Percentiles rank a stretch among this genome's conserved stretches.
Conservation (phyloP, 2,888 invertebrate genomes). For the Nasonia oneida region DNA sequence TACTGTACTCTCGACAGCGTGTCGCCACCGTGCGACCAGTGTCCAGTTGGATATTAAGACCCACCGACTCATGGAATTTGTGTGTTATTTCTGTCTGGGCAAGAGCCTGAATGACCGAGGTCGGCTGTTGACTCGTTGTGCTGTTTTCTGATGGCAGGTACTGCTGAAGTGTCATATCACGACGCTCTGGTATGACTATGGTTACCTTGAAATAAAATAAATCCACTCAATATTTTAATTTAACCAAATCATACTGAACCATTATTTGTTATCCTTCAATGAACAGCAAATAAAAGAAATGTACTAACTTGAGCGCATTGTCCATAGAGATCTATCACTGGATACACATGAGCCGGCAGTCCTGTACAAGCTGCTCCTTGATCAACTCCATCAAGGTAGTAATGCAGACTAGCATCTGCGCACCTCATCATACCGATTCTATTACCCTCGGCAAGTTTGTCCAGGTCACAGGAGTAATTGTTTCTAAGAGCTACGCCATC, state of each 20-base stretch:
- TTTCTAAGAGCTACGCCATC: slow-evolving; percentile 92
- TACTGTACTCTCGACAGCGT: slow-evolving; percentile 82
- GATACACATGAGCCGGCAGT: slow-evolving; percentile 90
- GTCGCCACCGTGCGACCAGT: slow-evolving; percentile 85
- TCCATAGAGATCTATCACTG: slow-evolving; percentile 96
- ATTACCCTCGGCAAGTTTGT: slow-evolving; percentile 88
- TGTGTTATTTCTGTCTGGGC: slow-evolving; percentile 78
- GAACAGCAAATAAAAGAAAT: not conserved
- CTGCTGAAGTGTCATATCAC: slow-evolving; percentile 75
- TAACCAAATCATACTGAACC: not conserved
- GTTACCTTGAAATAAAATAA: slow-evolving; percentile 71
- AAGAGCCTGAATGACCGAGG: slow-evolving; percentile 81
- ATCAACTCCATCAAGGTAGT: slow-evolving; percentile 92
- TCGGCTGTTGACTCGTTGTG: slow-evolving; percentile 80
- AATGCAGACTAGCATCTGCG: slow-evolving; percentile 90
- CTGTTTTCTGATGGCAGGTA: slow-evolving; percentile 80
- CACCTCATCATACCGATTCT: slow-evolving; percentile 94
- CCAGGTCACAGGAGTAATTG: slow-evolving; percentile 92
- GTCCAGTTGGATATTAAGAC: slow-evolving; percentile 86
- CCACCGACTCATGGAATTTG: slow-evolving; percentile 82
- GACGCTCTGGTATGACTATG: slow-evolving; percentile 76
- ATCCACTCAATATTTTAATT: not conserved
- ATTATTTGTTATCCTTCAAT: slow-evolving; percentile 18
- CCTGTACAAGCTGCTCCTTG: slow-evolving; percentile 92
- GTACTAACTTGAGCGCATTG: slow-evolving; percentile 94